Base-by-base conservation (phyloP, 2,888 invertebrate genomes). In the Eristalinus sepulchralis region DNA sequence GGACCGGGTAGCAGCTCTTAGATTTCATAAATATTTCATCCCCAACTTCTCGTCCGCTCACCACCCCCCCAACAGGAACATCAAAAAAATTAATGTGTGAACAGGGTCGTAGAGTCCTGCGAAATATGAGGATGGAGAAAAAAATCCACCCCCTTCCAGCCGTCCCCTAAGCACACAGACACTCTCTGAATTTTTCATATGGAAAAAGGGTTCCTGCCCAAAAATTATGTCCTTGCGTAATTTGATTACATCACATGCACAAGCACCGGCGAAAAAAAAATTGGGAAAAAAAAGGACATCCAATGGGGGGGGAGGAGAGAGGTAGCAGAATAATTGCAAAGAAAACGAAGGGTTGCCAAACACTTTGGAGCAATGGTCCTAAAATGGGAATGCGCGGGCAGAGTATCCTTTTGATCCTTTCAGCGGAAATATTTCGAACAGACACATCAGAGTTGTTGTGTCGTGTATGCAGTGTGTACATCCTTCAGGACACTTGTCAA, bases 151-250 rank as follows among this genome's bases (percentile, higher is more conserved):
- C 66, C 27, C 53, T 20, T 47, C 33, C 24, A n/a, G 27, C 27
- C 5, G 27, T 27, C 53, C 63, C 36, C 68, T 84, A 75, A 79
- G 47, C 47, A 84, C 79, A 75, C 64, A 79, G 73, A 60, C 70
- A 70, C 75, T 75, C 68, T 59, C 63, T 80, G 81, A 85, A 81
- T 76, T 77, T 85, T 72, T 81, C 77, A 82, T 70, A 82, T 73
- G 77, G 68, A 80, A 81, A 81, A 78, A 77, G 70, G 78, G 78
- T 82, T 73, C 78, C 73, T 78, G 70, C 78, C 82, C 67, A 57
- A 64, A 83, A 79, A 86, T 86, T 71, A 83, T 79, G 86, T 78
- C 73, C 86, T 83, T 67, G 73, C 78, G 86, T 86, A 83, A 86
- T 86, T 86, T 86, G 83, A 86, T 86, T 86, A 83, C 70, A 83